Conservation (phyloP, 2,113 vertebrate genomes). For the Corydoras maculifer region DNA sequence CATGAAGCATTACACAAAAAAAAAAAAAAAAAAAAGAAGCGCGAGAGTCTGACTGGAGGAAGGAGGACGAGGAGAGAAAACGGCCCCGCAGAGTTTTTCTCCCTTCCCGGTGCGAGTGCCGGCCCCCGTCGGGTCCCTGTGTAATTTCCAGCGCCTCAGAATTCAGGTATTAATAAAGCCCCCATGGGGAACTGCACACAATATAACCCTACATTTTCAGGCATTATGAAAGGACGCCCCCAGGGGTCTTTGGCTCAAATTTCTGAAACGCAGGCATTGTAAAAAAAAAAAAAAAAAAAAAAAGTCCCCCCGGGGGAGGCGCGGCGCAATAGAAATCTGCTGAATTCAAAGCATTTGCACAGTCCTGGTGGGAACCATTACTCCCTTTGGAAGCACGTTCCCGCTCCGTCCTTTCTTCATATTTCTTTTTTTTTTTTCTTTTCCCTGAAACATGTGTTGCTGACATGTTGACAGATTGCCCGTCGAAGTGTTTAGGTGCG, state of each 20-base stretch:
- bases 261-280: constrained; percentile 99
- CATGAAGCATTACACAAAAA: constrained; percentile 77
- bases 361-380: constrained; percentile 99
- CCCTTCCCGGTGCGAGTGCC: constrained; percentile 94
- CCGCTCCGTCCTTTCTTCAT: constrained; percentile 47
- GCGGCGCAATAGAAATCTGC: constrained; percentile 99
- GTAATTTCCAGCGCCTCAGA: constrained; percentile 99
- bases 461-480: constrained; percentile 99
- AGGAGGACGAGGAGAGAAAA: constrained; percentile 65
- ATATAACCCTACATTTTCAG: constrained; percentile 99
- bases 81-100: constrained; percentile 98
- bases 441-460: constrained; percentile 99
- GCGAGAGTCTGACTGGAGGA: constrained; percentile 52
- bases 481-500: constrained; percentile 96
- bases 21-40: constrained; percentile 44
- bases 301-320: constrained; percentile 93
- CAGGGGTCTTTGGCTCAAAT: constrained; percentile 99
- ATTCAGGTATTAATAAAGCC: constrained; percentile 99
- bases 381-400: constrained; percentile 75
- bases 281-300: constrained; percentile 58
- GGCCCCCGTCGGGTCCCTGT: constrained; percentile 97
- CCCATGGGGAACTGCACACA: constrained; percentile 99
- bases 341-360: constrained; percentile 99
- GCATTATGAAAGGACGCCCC: constrained; percentile 99
- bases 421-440: constrained; percentile 52